Percentiles rank a stretch among this genome's conserved stretches.
Conservation (phyloP, 1,140 invertebrate genomes). For the Trachymyrmex septentrionalis region DNA sequence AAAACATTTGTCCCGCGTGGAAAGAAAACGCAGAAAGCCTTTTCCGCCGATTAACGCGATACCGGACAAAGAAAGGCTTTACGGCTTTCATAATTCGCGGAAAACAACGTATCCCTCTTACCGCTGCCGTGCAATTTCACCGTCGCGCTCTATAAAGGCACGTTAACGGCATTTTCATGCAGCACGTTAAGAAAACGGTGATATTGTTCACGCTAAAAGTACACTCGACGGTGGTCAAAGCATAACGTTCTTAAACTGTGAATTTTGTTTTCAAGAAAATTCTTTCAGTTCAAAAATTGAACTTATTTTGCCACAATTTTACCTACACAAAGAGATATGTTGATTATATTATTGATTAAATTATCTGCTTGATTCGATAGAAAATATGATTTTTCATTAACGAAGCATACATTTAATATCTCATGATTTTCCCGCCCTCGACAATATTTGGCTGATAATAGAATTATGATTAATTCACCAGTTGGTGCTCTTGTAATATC, state of each 20-base stretch:
- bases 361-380: neutral
- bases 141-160: conserved; percentile 64
- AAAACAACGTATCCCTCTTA: conserved; percentile 52
- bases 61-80: conserved; percentile 45
- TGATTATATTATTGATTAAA: conserved; percentile 38
- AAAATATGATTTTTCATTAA: conserved; percentile 10
- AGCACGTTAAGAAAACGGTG: conserved; percentile 48
- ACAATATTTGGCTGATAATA: conserved; percentile 33
- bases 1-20: conserved; percentile 10
- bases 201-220: conserved; percentile 36
- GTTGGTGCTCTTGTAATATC: conserved; percentile 21
- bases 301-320: neutral
- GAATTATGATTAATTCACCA: conserved; percentile 47
- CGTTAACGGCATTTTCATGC: conserved; percentile 61
- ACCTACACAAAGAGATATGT: neutral
- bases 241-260: neutral
- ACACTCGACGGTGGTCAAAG: neutral
- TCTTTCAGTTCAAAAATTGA: neutral
- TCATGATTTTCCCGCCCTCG: neutral
- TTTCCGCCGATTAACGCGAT: conserved; percentile 58
- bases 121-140: conserved; percentile 38
- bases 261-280: neutral
- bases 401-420: neutral
- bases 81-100: conserved; percentile 58
- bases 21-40: conserved; percentile 62